Evolutionary conservation across 1,140 invertebrate species (phyloP).

Genomic region (Zaprionus taronus): DNA sequence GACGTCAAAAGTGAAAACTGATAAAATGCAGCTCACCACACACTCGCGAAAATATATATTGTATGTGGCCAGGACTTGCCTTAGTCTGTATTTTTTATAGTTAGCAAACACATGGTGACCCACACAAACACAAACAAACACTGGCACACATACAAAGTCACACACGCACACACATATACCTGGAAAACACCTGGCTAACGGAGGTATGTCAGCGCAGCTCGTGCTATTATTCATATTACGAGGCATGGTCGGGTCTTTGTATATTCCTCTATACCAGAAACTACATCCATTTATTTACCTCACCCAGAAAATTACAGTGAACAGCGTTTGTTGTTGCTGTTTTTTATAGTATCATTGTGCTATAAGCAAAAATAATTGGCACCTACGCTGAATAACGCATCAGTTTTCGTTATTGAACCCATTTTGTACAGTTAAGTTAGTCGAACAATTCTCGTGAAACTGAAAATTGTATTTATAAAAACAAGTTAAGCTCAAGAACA

Average conservation of each 20-base stretch:
- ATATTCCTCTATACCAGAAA: background rate
- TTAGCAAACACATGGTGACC: conserved; percentile 30
- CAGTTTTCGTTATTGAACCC: conserved; percentile 10
- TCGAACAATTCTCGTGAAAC: background rate
- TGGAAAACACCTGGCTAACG: conserved; percentile 1
- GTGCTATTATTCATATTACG: conserved; percentile 35
- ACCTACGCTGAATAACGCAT: background rate
- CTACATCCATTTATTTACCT: conserved; percentile 7
- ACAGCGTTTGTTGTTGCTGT: background rate
- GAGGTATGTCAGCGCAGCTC: conserved; percentile 26
- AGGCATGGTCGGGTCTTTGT: conserved; percentile 1
- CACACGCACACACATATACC: conserved; percentile 4
- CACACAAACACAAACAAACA: conserved; percentile 20
- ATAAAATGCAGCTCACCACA: conserved; percentile 58
- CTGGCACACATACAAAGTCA: background rate
- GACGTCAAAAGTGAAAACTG: conserved; percentile 64
- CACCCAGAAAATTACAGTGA: conserved; percentile 12
- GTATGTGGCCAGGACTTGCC: conserved; percentile 10
- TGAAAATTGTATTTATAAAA: too few relatives aligned
- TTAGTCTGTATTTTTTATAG: conserved; percentile 48
- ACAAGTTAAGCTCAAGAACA: too few relatives aligned
- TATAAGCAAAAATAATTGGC: conserved; percentile 18
- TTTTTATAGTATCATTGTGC: background rate
- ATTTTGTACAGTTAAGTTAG: background rate
- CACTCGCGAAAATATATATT: background rate